Conservation (phyloP, 35 echinoderm and acorn worm species). For the Ophioderma brevispina region DNA sequence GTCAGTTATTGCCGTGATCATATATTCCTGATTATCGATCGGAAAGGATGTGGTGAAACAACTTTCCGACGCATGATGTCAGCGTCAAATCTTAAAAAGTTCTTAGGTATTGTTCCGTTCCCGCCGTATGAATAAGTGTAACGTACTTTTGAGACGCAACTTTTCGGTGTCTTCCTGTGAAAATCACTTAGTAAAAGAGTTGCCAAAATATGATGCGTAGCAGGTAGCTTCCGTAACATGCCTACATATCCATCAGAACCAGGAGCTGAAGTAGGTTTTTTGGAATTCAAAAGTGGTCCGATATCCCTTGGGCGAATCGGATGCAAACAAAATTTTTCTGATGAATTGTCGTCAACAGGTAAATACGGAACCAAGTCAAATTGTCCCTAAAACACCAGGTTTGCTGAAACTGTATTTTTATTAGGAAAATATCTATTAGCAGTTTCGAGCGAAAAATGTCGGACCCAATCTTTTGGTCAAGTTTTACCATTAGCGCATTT, state of each 20-base stretch:
- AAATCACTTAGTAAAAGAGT: constrained; percentile 28
- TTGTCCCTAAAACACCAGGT: not conserved
- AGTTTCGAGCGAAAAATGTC: not conserved
- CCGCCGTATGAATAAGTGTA: constrained; percentile 18
- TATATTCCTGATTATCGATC: too few relatives aligned
- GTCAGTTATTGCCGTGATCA: too few relatives aligned
- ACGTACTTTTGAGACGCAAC: not conserved
- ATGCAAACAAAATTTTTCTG: too few relatives aligned
- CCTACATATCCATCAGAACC: constrained; percentile 44
- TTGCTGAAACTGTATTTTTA: not conserved
- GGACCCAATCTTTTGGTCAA: constrained; percentile 4
- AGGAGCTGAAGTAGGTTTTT: constrained; percentile 29
- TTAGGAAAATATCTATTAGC: not conserved
- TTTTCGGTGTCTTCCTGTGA: not conserved
- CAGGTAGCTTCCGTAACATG: constrained; percentile 26
- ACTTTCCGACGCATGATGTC: not conserved
- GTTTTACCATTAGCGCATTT: too few relatives aligned
- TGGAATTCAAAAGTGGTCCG: not conserved
- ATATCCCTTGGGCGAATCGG: too few relatives aligned
- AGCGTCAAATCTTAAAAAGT: too few relatives aligned
- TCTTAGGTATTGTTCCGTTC: not conserved
- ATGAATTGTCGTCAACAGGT: too few relatives aligned
- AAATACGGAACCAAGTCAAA: constrained; percentile 8
- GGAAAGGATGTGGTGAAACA: too few relatives aligned
- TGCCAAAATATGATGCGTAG: constrained; percentile 25